Conservation (phyloP, 2,888 invertebrate species). For the Candidula unifasciata region DNA sequence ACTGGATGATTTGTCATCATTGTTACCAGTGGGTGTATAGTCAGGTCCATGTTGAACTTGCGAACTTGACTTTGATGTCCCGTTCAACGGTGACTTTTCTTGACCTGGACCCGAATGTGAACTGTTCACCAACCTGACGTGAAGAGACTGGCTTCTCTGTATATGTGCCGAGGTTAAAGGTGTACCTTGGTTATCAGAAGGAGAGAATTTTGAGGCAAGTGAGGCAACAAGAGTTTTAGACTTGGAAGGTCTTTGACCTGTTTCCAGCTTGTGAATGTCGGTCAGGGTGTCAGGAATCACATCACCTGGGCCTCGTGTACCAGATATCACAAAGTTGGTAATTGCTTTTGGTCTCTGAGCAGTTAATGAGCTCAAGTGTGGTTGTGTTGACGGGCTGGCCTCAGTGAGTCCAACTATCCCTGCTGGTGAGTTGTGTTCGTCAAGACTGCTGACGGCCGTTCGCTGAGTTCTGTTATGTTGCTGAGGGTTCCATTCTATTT, state of each 20-base stretch:
- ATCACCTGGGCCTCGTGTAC: not conserved
- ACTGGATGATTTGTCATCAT: too few species aligned
- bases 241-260: slow-evolving; percentile 26
- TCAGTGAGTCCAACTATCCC: not conserved
- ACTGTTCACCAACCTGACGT: not conserved
- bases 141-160: slow-evolving; percentile 10
- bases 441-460: too few species aligned
- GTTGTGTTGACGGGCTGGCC: not conserved
- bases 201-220: slow-evolving; percentile 38
- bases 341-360: not conserved
- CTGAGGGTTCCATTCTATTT: too few species aligned
- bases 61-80: not conserved
- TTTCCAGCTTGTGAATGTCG: slow-evolving; percentile 42
- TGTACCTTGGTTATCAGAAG: not conserved
- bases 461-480: too few species aligned
- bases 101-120: not conserved
- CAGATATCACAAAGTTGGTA: not conserved
- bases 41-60: too few species aligned
- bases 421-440: not conserved
- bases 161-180: not conserved
- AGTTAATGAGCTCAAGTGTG: not conserved
- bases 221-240: slow-evolving; percentile 40
- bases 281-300: not conserved
- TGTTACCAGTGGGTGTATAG: too few species aligned
- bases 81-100: not conserved